Percentiles rank a stretch among this genome's conserved stretches.
Conservation (phyloP, 2,113 vertebrate species). For the Peromyscus maniculatus region DNA sequence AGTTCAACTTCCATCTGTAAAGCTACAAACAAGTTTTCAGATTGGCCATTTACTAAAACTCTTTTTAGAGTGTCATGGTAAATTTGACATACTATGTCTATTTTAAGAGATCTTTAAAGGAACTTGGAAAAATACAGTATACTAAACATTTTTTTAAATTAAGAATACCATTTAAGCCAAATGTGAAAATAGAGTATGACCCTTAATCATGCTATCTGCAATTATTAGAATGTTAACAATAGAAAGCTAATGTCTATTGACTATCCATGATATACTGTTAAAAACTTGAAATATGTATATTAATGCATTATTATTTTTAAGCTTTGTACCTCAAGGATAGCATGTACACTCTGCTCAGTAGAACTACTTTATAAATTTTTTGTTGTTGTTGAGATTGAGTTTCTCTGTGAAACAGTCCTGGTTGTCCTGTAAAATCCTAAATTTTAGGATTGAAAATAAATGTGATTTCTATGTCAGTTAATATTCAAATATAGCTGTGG, state of each 20-base stretch:
- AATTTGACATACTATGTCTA: slow-evolving; percentile 59
- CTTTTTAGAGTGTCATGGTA: slow-evolving; percentile 70
- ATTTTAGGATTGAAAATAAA: slow-evolving; percentile 59
- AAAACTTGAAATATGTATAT: slow-evolving; percentile 37
- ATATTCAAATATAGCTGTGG: neutral
- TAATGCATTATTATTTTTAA: slow-evolving; percentile 43
- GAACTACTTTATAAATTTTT: neutral
- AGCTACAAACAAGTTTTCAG: slow-evolving; percentile 65
- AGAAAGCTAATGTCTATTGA: neutral
- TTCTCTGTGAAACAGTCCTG: no score
- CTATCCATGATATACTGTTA: slow-evolving; percentile 66
- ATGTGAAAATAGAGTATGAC: slow-evolving; percentile 62
- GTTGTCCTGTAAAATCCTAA: neutral
- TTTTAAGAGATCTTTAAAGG: slow-evolving; percentile 57
- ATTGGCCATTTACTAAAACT: slow-evolving; percentile 68
- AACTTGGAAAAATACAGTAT: slow-evolving; percentile 51
- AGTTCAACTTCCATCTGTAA: slow-evolving; percentile 25
- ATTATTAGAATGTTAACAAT: slow-evolving; percentile 57
- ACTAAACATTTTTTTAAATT: neutral
- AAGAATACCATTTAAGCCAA: slow-evolving; percentile 46
- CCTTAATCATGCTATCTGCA: neutral
- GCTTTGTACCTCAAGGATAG: slow-evolving; percentile 9
- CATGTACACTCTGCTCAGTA: neutral
- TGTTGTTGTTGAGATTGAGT: no score
- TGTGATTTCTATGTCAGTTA: slow-evolving; percentile 16